A percentile compares a stretch with the other conserved stretches of the same genome.
Conservation (phyloP, 1,140 invertebrate species). For the Solenopsis invicta region DNA sequence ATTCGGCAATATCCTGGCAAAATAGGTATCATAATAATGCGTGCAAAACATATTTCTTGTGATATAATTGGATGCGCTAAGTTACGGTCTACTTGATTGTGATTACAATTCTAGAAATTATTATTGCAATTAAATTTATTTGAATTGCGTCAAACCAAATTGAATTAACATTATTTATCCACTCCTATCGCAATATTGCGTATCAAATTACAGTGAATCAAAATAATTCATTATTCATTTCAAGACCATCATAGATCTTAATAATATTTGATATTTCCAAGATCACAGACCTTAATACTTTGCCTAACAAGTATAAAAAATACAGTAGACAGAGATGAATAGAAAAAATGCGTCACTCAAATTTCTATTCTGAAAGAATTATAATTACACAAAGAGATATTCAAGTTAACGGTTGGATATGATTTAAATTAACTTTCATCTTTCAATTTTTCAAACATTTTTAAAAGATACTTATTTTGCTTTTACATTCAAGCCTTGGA, state of each 20-base stretch:
- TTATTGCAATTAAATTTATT: constrained; percentile 46
- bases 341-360: not conserved
- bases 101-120: constrained; percentile 40
- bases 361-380: not conserved
- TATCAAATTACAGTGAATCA: not conserved
- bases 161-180: constrained; percentile 37
- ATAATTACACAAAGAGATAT: not conserved
- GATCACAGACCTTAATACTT: not conserved
- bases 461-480: not conserved
- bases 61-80: constrained; percentile 48
- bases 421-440: not conserved
- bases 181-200: not conserved
- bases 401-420: not conserved
- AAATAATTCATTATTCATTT: not conserved
- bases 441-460: not conserved
- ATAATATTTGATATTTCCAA: not conserved
- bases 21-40: constrained; percentile 30
- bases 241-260: not conserved
- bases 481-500: not conserved
- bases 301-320: not conserved
- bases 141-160: constrained; percentile 21
- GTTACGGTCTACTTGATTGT: constrained; percentile 43
- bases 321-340: not conserved
- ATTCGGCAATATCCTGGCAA: constrained; percentile 19
- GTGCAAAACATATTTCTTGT: constrained; percentile 43